Conservation (phyloP, 2,113 vertebrate species). For the Odobenus rosmarus region DNA sequence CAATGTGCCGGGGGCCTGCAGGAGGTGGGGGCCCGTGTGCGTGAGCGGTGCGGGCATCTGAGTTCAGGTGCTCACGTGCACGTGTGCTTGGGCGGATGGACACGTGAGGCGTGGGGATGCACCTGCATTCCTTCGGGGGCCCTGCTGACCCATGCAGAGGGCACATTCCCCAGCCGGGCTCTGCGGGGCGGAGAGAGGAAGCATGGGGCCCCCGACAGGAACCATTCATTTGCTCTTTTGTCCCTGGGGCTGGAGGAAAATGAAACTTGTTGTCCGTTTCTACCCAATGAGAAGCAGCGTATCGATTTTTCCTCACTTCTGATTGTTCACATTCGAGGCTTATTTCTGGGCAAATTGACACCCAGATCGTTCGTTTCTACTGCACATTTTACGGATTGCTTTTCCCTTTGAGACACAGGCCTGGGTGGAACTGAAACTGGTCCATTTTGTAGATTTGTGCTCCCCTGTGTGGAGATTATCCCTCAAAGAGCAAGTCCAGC, state of each 20-base stretch:
- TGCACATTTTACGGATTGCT: slow-evolving; percentile 58
- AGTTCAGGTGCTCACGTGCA: not conserved
- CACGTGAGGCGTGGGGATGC: accelerated
- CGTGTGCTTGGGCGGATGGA: not conserved
- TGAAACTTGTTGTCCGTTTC: slow-evolving; percentile 83
- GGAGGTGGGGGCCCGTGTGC: not conserved
- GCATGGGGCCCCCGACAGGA: not conserved
- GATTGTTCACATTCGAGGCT: slow-evolving; percentile 83
- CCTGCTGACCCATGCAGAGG: too few relatives aligned
- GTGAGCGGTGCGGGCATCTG: not conserved
- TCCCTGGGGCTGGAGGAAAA: slow-evolving; percentile 72
- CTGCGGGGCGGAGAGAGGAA: not conserved
- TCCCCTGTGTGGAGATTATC: not conserved
- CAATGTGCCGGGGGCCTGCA: not conserved
- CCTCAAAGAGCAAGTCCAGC: not conserved
- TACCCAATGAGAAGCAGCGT: slow-evolving; percentile 66
- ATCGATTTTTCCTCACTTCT: slow-evolving; percentile 86
- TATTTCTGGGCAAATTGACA: slow-evolving; percentile 84
- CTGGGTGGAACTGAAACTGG: not conserved
- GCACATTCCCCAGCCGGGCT: not conserved
- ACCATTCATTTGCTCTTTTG: slow-evolving; percentile 64
- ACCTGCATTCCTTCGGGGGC: not conserved
- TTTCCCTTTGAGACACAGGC: slow-evolving; percentile 25
- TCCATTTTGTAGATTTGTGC: not conserved
- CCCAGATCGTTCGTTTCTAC: slow-evolving; percentile 79